phyloP scores from a whole-genome alignment of 2,888 invertebrate genomes.

The Carterocephalus palaemon region DNA sequence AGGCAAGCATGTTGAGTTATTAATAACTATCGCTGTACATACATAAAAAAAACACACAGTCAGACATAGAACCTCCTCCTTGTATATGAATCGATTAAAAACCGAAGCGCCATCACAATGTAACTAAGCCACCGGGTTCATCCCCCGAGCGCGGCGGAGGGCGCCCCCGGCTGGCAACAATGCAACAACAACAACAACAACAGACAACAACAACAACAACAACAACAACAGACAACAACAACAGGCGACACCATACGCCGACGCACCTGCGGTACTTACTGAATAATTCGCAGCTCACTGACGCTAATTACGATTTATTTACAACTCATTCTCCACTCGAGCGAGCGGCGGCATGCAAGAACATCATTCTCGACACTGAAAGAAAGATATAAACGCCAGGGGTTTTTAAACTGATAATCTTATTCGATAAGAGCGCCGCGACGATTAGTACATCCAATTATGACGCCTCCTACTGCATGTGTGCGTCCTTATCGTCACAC shows the following conservation, averaged over 20 bases:
- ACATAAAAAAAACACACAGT: no score
- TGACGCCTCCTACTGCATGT: conserved; percentile 19
- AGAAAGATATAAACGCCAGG: conserved; percentile 55
- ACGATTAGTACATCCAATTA: conserved; percentile 62
- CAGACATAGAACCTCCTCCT: no score
- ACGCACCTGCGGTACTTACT: conserved; percentile 17
- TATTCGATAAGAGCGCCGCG: conserved; percentile 62
- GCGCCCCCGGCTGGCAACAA: no score
- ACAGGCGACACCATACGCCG: background rate
- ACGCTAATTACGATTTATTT: conserved; percentile 21
- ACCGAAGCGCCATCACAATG: no score
- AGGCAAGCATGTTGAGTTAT: no score
- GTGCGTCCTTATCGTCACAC: conserved; percentile 25
- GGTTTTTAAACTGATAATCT: conserved; percentile 73
- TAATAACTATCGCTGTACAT: no score
- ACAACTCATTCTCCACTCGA: conserved; percentile 30
- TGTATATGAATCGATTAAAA: no score
- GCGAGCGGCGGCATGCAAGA: conserved; percentile 37
- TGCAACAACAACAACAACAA: no score
- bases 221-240: conserved; percentile 7
- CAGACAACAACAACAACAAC: no score
- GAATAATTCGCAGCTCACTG: conserved; percentile 8
- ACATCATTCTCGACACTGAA: conserved; percentile 58
- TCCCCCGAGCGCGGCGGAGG: no score
- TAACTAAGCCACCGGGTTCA: no score